These are phyloP conservation scores for Talpa occidentalis DNA, from an alignment of 2,113 vertebrate genomes.

Conservation along the genomic window DNA sequence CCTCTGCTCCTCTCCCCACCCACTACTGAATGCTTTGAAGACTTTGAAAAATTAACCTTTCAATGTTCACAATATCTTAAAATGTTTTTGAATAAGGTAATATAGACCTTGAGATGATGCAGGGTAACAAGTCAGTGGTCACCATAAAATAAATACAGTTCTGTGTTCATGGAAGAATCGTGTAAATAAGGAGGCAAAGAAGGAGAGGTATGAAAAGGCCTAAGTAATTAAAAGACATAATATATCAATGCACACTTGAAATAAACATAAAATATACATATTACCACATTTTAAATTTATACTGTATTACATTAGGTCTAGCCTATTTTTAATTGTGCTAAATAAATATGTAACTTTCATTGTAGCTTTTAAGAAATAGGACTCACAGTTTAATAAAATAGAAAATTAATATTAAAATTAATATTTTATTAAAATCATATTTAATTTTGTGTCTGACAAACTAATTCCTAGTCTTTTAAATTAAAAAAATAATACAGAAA, in stretches of 20 bases:
- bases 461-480: not conserved
- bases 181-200: accelerated
- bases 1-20: not conserved
- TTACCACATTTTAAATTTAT: not conserved
- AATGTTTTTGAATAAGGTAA: not conserved
- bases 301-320: not conserved
- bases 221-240: not conserved
- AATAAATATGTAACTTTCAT: not conserved
- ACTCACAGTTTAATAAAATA: not conserved
- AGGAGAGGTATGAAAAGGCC: not conserved
- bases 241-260: not conserved
- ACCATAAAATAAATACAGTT: not conserved
- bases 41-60: not conserved
- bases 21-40: not conserved
- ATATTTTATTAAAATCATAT: not conserved
- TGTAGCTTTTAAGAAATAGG: not conserved
- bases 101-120: not conserved
- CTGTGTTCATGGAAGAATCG: not conserved
- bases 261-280: not conserved
- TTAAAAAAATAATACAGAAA: not conserved
- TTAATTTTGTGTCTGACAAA: not conserved
- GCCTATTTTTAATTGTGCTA: not conserved
- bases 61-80: not conserved
- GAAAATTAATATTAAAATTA: not conserved
- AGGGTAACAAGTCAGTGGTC: not conserved